Conservation (phyloP, 2,113 vertebrate genomes). For the Menura novaehollandiae region DNA sequence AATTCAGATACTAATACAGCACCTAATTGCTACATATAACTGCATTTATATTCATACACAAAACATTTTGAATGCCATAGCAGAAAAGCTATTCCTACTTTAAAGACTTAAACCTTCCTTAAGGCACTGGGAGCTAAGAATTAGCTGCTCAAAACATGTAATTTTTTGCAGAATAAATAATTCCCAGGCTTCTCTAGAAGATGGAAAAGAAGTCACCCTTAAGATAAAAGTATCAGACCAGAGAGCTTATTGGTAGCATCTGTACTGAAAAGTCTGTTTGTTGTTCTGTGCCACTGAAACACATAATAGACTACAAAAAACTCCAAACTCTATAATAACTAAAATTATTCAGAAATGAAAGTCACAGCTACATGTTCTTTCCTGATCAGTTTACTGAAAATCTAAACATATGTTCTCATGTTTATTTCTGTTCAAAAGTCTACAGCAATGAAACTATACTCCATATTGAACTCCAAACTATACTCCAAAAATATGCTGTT, state of each 20-base stretch:
- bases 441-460: background rate
- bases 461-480: no score
- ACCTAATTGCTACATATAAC: slow-evolving; percentile 35
- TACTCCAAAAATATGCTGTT: background rate
- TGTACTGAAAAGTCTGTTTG: background rate
- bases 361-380: background rate
- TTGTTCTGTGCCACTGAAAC: background rate
- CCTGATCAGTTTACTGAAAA: background rate
- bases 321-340: background rate
- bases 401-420: background rate
- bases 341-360: background rate
- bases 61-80: background rate
- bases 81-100: background rate
- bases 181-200: background rate
- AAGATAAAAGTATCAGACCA: background rate
- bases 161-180: background rate
- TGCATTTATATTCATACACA: background rate
- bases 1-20: background rate
- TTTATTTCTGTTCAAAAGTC: background rate
- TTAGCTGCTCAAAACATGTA: background rate
- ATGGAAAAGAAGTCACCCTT: background rate
- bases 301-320: background rate
- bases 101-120: background rate
- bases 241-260: background rate
- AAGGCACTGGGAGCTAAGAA: background rate